phyloP scores from a whole-genome alignment of 2,888 invertebrate genomes.

The Anoplius nigerrimus region DNA sequence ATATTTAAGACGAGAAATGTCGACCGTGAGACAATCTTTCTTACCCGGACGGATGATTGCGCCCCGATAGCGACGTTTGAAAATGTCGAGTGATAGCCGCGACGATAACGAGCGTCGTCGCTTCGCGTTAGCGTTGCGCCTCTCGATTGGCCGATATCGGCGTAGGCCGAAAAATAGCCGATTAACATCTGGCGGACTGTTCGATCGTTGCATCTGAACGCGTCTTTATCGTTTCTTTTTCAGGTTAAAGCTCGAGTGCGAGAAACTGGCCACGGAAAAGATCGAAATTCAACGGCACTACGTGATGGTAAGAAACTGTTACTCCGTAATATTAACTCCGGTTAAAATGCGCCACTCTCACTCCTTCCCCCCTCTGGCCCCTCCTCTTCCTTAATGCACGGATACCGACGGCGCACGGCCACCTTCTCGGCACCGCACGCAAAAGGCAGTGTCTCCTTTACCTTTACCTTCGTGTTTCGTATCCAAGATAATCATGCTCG shows the following conservation, averaged over 20 bases:
- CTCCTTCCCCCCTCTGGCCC: constrained; percentile 2
- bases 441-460: constrained; percentile 6
- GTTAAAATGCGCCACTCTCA: constrained; percentile 16
- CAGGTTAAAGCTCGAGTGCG: constrained; percentile 91
- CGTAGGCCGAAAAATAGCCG: too few species aligned
- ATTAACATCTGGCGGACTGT: neutral
- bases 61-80: too few species aligned
- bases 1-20: too few species aligned
- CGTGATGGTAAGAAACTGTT: constrained; percentile 84
- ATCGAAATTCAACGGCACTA: constrained; percentile 94
- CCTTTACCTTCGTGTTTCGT: constrained; percentile 39
- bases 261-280: constrained; percentile 92
- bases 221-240: constrained; percentile 45
- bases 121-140: too few species aligned
- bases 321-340: constrained; percentile 46
- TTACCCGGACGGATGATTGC: too few species aligned
- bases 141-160: too few species aligned
- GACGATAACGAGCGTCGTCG: too few species aligned
- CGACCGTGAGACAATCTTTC: neutral
- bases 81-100: too few species aligned
- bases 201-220: neutral
- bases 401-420: neutral
- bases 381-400: constrained; percentile 19
- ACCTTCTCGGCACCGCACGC: too few species aligned
- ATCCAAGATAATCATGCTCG: constrained; percentile 64